Percentiles rank a stretch among this genome's conserved stretches.
Evolutionary conservation across 2,888 invertebrate genomes (phyloP).

Genomic region (Orchesella flavescens): DNA sequence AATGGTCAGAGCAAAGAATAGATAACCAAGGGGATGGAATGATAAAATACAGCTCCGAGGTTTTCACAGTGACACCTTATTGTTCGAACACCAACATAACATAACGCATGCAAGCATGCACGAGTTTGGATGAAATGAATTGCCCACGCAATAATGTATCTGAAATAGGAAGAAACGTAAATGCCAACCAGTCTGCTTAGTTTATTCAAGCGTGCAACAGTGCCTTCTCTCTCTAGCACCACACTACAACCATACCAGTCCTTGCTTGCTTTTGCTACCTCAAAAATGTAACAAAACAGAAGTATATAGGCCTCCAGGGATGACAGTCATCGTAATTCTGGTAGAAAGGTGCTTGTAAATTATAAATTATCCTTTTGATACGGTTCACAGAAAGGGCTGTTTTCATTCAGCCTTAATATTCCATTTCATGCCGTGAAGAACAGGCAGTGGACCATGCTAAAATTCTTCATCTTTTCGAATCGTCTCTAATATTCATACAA

Average conservation of each 20-base stretch:
- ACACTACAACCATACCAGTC: not conserved
- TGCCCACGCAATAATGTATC: conserved; percentile 56
- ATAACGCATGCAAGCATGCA: conserved; percentile 13
- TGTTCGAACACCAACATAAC: conserved; percentile 30
- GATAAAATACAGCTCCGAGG: conserved; percentile 56
- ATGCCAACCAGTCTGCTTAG: conserved; percentile 40
- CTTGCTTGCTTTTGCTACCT: conserved; percentile 13
- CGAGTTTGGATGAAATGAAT: conserved; percentile 48
- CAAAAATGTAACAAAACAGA: conserved; percentile 14
- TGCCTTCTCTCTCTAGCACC: not conserved
- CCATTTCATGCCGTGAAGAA: conserved; percentile 61
- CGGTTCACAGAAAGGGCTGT: conserved; percentile 55
- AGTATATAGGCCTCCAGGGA: conserved; percentile 61
- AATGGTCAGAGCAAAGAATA: conserved; percentile 53
- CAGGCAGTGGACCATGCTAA: conserved; percentile 51
- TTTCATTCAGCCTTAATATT: conserved; percentile 57
- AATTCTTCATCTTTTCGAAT: conserved; percentile 20
- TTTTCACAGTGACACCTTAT: conserved; percentile 62
- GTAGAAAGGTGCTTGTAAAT: conserved; percentile 64
- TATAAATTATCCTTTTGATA: conserved; percentile 66
- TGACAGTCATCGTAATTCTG: conserved; percentile 62
- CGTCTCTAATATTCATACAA: conserved; percentile 8
- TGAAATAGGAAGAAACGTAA: conserved; percentile 52
- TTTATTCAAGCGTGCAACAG: conserved; percentile 50
- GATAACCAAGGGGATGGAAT: conserved; percentile 38